Evolutionary conservation across 2,888 invertebrate species (phyloP).

Genomic region (Napeogenes inachia): DNA sequence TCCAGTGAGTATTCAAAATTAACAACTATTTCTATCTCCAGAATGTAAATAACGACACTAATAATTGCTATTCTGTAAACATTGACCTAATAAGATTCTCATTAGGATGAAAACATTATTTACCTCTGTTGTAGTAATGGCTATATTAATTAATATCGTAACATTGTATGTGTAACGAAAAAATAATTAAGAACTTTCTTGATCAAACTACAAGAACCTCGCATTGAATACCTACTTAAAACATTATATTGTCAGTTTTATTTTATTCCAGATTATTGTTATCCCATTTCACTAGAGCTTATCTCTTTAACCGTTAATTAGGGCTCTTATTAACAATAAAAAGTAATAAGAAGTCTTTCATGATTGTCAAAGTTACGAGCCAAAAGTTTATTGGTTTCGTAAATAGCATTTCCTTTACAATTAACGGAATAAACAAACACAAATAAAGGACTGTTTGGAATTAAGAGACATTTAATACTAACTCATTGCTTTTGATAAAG

Average conservation of each 20-base stretch:
- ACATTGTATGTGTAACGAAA: neutral
- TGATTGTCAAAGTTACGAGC: constrained; percentile 49
- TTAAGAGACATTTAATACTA: constrained; percentile 42
- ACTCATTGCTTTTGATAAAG: constrained; percentile 43
- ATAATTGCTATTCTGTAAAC: constrained; percentile 3
- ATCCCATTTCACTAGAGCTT: constrained; percentile 14
- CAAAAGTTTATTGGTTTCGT: constrained; percentile 44
- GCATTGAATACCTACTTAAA: too few relatives aligned
- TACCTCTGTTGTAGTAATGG: neutral
- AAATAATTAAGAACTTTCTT: neutral
- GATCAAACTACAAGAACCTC: neutral
- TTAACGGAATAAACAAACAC: constrained; percentile 47
- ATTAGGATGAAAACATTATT: constrained; percentile 1
- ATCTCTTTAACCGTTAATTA: constrained; percentile 19
- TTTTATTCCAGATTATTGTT: neutral
- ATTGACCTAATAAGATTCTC: neutral
- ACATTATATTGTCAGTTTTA: too few relatives aligned
- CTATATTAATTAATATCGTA: neutral
- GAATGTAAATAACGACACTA: neutral
- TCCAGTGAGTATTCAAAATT: neutral
- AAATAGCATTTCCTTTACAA: constrained; percentile 47
- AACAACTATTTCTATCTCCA: neutral
- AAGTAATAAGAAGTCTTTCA: constrained; percentile 41
- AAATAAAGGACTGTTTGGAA: constrained; percentile 41
- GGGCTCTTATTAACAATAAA: constrained; percentile 34